Evolutionary conservation across 2,888 invertebrate genomes (phyloP), one percentile per base, ranked within the genome.

Genomic region (Catocala sponsa): DNA sequence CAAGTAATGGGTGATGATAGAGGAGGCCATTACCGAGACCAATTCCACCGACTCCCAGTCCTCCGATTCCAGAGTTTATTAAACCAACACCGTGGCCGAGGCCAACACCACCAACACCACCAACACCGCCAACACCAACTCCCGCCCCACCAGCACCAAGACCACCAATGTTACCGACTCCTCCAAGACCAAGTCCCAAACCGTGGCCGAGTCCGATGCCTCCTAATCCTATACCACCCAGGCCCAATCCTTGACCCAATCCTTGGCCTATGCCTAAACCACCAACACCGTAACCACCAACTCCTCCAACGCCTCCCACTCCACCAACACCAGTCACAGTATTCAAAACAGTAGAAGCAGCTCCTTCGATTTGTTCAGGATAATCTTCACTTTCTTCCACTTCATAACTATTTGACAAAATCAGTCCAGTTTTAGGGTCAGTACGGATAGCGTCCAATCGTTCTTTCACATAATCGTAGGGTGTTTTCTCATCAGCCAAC

Each of bases 351-450:
- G 82, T 72, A 33, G 94, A 92, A 10, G 93, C 94, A n/a, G 93
- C 92, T 79, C 91, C 92, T 77, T 91, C 87, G 5, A 91, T 79
- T 25, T 88, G 82, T 63, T 94, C 94, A 11, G 95, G 95, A 78
- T 95, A 95, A 78, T 95, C 95, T 64, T 91, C 94, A 82, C 95
- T 95, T 87, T 95, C 95, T 82, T 95, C 95, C 44, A 95, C 95
- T 86, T 95, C 95, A 75, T 95, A 96, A 43, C 95, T 95, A 59
- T 86, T 91, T 0, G 95, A 91, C 44, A 92, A 59, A 32, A 93
- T 93, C 66, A 92, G 53, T 77, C 94, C 94, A 65, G 87, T 78
- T 64, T 77, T 87, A 7, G 76, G 65, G 60, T 94, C 91, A 15
- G 84, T 82, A 10, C 86, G 83, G 33, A 94, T 82, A 11, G 87